Evolutionary conservation across 2,113 vertebrate species (phyloP), one percentile per base, ranked within the genome.

Genomic region (Oryzias celebensis): DNA sequence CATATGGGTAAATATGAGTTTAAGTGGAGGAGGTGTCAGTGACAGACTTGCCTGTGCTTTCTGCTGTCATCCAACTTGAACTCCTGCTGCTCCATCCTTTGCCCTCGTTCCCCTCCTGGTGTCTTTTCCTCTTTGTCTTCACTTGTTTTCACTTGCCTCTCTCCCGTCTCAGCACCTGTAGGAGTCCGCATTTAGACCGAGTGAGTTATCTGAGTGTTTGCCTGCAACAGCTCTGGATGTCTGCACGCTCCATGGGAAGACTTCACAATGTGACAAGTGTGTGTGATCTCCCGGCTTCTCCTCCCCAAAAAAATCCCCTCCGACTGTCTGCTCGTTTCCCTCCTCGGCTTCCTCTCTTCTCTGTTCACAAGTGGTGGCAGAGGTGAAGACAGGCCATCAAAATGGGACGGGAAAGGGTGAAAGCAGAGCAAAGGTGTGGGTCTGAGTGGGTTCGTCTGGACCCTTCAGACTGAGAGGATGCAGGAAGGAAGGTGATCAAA

Each of bases 141-240:
- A 54, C 72, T 51, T 49, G 17, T 63, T 66, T 62, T 76, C 83
- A 77, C 66, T 71, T 69, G 61, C 62, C 60, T 65, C 68, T 54
- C 70, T 81, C 73, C 58, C 69, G 71, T 80, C 71, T 22, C 65
- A 69, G 85, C 81, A 89, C 87, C 85, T 85, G 85, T 85, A 80
- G 75, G 81, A 84, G 80, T 78, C 56, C 23, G 62, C 75, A 71
- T 78, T 66, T 65, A 81, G 59, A 85, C 73, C 72, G 15, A 60
- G 47, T 16, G 62, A 49, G 73, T 67, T 61, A 63, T 75, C 54
- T 41, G 44, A 58, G 54, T 49, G 26, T 58, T 58, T 62, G 50
- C 59, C 53, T 75, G 61, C 73, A 67, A 53, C 66, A 75, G 73
- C 62, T 68, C 71, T 71, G 61, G 77, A 76, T 78, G 75, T 78